These are phyloP conservation scores for Dryoscopus gambensis DNA, from an alignment of 2,113 vertebrate species.

Conservation along the genomic window DNA sequence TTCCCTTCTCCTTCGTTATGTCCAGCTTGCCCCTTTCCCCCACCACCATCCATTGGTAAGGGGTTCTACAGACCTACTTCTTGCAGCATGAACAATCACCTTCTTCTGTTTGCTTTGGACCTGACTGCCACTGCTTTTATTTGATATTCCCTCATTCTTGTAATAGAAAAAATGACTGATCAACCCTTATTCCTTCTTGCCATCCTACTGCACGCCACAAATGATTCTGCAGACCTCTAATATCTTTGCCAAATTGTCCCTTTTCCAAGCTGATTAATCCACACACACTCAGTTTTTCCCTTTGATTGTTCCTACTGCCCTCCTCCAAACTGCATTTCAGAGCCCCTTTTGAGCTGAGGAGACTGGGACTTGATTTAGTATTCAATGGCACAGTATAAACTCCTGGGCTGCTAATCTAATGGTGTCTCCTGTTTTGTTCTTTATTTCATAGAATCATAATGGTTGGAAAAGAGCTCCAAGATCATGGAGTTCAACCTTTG, in stretches of 20 bases:
- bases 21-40: neutral
- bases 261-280: neutral
- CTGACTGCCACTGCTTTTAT: neutral
- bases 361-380: neutral
- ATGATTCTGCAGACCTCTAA: neutral
- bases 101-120: neutral
- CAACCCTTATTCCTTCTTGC: neutral
- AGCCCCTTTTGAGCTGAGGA: neutral
- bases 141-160: neutral
- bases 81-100: neutral
- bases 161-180: neutral
- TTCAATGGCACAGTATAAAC: neutral
- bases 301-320: neutral
- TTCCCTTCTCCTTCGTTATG: neutral
- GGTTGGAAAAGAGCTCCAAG: neutral
- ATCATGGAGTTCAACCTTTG: neutral
- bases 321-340: neutral
- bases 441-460: neutral
- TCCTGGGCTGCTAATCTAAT: neutral
- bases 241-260: neutral
- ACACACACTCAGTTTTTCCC: neutral
- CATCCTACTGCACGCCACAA: neutral
- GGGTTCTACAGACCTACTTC: neutral
- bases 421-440: neutral
- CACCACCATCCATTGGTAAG: neutral